Percentiles rank a stretch among this genome's conserved stretches.
Conservation (phyloP, 2,113 vertebrate species). For the Phycodurus eques region DNA sequence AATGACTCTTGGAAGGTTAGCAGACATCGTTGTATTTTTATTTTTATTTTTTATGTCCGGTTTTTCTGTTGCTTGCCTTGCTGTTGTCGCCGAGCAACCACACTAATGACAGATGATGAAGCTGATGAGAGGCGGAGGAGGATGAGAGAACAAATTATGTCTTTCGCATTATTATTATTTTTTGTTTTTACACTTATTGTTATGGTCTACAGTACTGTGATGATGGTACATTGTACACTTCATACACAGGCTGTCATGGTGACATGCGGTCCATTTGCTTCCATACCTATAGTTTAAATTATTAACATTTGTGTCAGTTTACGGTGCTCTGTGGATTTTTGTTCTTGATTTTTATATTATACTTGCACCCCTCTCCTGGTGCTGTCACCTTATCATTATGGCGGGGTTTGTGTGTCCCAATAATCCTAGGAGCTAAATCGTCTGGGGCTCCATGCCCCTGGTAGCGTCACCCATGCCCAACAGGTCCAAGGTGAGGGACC, state of each 20-base stretch:
- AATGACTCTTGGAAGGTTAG: constrained; percentile 81
- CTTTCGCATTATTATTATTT: not conserved
- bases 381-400: too few species aligned
- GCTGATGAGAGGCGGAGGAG: not conserved
- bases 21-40: not conserved
- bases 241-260: not conserved
- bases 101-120: not conserved
- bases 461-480: too few species aligned
- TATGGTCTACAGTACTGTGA: not conserved
- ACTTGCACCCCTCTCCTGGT: too few species aligned
- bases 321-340: too few species aligned
- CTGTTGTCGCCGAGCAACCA: not conserved
- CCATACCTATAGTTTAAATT: not conserved
- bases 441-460: too few species aligned
- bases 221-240: not conserved
- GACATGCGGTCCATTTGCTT: not conserved
- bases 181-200: not conserved
- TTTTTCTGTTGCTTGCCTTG: not conserved
- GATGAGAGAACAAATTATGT: not conserved
- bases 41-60: not conserved
- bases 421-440: too few species aligned
- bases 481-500: too few species aligned
- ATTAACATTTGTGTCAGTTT: not conserved
- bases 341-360: too few species aligned
- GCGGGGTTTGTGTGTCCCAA: too few species aligned